Evolutionary conservation across 1,140 invertebrate genomes (phyloP), one percentile per base, ranked within the genome.

Genomic region (Reticulitermes speratus): DNA sequence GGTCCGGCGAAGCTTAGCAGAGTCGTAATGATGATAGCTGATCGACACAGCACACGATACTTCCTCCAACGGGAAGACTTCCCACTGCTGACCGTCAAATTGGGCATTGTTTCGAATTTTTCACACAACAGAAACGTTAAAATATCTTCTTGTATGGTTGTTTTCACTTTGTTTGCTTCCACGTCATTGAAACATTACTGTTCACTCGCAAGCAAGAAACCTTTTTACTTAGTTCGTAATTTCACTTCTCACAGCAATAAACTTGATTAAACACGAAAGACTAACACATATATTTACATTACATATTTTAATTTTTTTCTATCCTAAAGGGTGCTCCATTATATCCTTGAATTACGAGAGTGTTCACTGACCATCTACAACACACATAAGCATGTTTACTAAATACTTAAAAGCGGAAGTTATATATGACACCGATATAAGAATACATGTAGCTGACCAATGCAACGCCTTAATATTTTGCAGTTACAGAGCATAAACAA

Each of bases 221-320:
- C 65, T 75, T 75, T 75, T 30, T 75, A 30, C 14, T 2, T 75
- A 75, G 12, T 65, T 75, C 7, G n/a, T 75, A 75, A 75, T 75
- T 75, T 30, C 65, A 75, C 65, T 75, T 30, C 65, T 75, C 65
- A 30, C 16, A 75, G n/a, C n/a, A 75, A 30, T 30, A 75, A 75
- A 75, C n/a, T 75, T 14, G n/a, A 75, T 75, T 25, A 9, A 9
- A 75, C n/a, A 75, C 65, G 65, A 75, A 30, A 75, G 8, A 30
- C n/a, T 30, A 75, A 30, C 65, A 75, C 65, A n/a, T 25, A 30
- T 75, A n/a, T 75, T 75, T 75, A 75, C n/a, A 75, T 75, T 75
- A 75, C 9, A 75, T 75, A 75, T n/a, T 65, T 75, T 11, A 75
- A 30, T 30, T 30, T 19, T 30, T 6, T 75, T 75, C n/a, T 30